phyloP scores from a whole-genome alignment of 2,888 invertebrate genomes.

The Eupithecia inturbata region DNA sequence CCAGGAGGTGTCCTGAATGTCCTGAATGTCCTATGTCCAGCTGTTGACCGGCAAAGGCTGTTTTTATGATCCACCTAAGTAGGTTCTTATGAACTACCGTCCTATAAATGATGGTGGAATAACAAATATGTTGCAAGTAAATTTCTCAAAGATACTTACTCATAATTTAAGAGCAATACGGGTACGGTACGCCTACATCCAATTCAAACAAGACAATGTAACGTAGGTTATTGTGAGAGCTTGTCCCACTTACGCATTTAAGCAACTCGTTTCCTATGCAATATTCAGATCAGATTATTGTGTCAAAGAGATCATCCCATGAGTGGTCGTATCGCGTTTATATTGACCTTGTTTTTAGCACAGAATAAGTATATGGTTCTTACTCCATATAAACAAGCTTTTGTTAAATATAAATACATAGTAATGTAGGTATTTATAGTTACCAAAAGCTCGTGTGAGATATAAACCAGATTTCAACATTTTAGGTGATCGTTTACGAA shows the following conservation, averaged over 20 bases:
- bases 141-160: background rate
- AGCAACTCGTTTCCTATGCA: constrained; percentile 8
- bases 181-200: background rate
- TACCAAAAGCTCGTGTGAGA: no score
- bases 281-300: constrained; percentile 12
- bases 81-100: no score
- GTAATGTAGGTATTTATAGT: background rate
- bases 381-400: background rate
- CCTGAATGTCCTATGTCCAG: no score
- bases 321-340: constrained; percentile 1
- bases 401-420: no score
- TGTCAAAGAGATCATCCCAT: constrained; percentile 15
- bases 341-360: background rate
- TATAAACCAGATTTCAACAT: no score
- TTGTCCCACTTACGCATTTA: background rate
- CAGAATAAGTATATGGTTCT: background rate
- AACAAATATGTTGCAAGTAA: background rate
- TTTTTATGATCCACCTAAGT: background rate
- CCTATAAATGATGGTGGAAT: background rate
- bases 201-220: background rate
- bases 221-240: background rate
- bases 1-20: background rate
- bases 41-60: background rate
- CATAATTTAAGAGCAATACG: background rate
- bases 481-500: no score